These are phyloP conservation scores for Neoitamus cyanurus DNA, from an alignment of 2,888 invertebrate genomes.

Conservation along the genomic window DNA sequence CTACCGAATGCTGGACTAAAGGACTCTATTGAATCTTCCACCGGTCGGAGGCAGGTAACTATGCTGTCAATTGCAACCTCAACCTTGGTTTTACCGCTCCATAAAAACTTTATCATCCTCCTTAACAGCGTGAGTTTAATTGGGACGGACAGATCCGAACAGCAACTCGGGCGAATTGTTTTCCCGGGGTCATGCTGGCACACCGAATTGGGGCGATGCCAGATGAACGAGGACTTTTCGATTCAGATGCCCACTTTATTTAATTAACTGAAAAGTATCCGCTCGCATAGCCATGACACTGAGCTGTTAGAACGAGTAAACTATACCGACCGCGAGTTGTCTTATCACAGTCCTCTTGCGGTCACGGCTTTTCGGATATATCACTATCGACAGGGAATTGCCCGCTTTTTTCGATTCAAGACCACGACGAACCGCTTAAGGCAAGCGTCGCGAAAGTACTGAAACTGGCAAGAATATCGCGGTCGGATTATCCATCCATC, in stretches of 20 bases:
- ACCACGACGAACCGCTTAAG: constrained; percentile 7
- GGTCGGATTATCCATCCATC: background rate
- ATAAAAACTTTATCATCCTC: background rate
- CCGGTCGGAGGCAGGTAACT: background rate
- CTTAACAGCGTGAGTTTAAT: background rate
- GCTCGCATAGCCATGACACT: background rate
- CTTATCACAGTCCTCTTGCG: background rate
- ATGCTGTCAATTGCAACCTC: constrained; percentile 2
- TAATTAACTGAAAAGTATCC: constrained; percentile 1
- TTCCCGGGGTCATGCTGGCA: constrained; percentile 16
- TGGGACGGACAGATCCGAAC: background rate
- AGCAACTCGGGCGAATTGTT: constrained; percentile 4
- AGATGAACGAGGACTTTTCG: background rate
- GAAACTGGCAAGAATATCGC: background rate
- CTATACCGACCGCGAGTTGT: background rate
- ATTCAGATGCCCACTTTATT: constrained; percentile 15
- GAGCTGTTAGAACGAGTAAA: background rate
- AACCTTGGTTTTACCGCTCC: background rate
- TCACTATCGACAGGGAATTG: background rate
- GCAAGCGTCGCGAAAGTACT: constrained; percentile 26
- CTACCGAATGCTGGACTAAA: background rate
- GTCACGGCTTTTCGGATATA: background rate
- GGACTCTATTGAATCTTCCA: background rate
- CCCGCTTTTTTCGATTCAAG: constrained; percentile 1
- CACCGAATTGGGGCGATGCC: background rate